Evolutionary conservation across 2,113 vertebrate species (phyloP), one percentile per base, ranked within the genome.

Genomic region (Nipponia nippon): DNA sequence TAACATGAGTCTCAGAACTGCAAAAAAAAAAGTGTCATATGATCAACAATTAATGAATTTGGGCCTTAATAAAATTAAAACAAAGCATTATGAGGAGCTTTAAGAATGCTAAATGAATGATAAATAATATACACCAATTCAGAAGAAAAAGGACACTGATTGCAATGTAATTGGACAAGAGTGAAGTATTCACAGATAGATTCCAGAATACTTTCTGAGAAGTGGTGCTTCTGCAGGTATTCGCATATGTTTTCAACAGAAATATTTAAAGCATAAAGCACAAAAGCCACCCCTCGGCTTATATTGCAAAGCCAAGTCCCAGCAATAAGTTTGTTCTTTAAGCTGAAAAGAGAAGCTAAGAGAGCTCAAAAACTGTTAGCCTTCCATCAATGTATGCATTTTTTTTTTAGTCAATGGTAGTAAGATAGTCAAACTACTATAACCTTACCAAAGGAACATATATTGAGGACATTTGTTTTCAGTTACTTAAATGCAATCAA

Each of bases 391-490:
- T 25, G 30, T 14, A 27, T 84, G 77, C 25, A 10, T 80, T 46
- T 27, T 90, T 19, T 69, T 69, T 89, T 95, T 77, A 94, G 46
- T 94, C 86, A 93, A 55, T 86, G 22, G 38, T 75, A 92, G 81
- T 77, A 88, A 95, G 83, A 93, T 89, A 94, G 95, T 81, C 67
- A 78, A 88, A 44, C 23, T 71, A n/a, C 30, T 91, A n/a, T 62
- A 67, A 83, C 58, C 59, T 90, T 93, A 49, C 17, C 47, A 85
- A 93, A 90, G 32, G 27, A 94, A 8, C 18, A 53, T 94, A 58
- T 50, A 83, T 26, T 85, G 47, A 93, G 78, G 17, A 42, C 3
- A 22, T 93, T 96, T 97, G 61, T 75, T 98, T 97, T 92, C 78
- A 92, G 38, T 96, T 94, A 89, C 44, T 79, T 79, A 93, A 94